Evolutionary conservation across 2,888 invertebrate species (phyloP), one percentile per base, ranked within the genome.

Genomic region (Agonopterix heracliana): DNA sequence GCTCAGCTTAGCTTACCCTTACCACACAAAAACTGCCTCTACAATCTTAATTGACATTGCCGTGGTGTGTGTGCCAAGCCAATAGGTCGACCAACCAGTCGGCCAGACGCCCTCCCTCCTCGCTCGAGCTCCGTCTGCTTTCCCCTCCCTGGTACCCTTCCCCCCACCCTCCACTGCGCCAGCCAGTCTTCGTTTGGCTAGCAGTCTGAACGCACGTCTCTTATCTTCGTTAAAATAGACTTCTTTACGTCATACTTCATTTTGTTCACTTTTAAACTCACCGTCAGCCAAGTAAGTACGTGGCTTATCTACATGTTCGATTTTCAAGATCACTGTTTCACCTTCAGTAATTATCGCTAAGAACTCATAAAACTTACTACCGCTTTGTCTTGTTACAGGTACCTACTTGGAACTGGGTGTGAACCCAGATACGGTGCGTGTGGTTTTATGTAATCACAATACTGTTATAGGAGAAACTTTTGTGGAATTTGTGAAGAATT

Each of bases 331-430:
- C 49, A 46, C 49, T 50, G 45, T 63, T 64, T 59, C 53, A 57
- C 55, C 46, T 64, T 57, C 49, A 47, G 48, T 58, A 50, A 63
- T 59, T 56, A 56, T 57, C 45, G 61, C 64, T 55, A 52, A 57
- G 54, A 66, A 62, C 53, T 67, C 67, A 54, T 71, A 67, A 71
- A 74, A 76, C 74, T 82, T 73, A 83, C 73, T 66, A 72, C 66
- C 67, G 83, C 84, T 85, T 85, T 87, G 86, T 86, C 83, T 88
- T 84, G 83, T 87, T 87, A 76, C 86, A 88, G 87, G 87, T 86
- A 87, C 79, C 76, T 79, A 76, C 77, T 81, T 75, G 80, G 80
- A 80, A 78, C 81, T 80, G 85, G 86, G 86, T 88, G 86, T 86
- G 86, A 84, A 75, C 85, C 78, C 80, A 82, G 85, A 81, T 84